Conservation (phyloP, 37 sponge, comb jelly and placozoan species). For the Oopsacas minuta region DNA sequence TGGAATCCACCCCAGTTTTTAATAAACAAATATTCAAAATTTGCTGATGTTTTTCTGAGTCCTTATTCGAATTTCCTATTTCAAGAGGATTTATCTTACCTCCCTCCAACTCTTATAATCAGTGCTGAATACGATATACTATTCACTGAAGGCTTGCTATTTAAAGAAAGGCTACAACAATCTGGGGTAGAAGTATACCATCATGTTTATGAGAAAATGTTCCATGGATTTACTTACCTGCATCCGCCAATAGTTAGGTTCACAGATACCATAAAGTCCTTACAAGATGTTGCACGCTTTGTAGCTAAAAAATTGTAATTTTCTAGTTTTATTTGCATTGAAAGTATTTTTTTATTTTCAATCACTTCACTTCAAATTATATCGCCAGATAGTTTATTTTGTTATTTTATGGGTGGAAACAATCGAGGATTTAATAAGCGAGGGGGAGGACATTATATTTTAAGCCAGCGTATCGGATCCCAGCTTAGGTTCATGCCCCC, state of each 20-base stretch:
- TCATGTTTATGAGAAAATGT: background rate
- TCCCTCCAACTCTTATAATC: background rate
- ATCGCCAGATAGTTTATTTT: too few relatives aligned
- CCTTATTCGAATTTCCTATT: background rate
- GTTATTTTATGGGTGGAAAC: too few relatives aligned
- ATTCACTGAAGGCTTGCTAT: background rate
- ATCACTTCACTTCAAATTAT: too few relatives aligned
- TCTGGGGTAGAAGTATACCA: background rate
- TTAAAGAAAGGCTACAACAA: background rate
- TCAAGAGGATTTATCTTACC: background rate
- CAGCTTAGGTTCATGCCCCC: too few relatives aligned
- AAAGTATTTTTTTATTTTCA: too few relatives aligned
- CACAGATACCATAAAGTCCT: background rate
- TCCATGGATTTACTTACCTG: background rate
- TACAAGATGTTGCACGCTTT: background rate
- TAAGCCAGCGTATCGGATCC: too few relatives aligned
- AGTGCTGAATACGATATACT: conserved; percentile 10
- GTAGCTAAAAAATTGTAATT: background rate
- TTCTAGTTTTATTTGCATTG: too few relatives aligned
- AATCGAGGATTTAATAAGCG: too few relatives aligned
- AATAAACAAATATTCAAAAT: background rate
- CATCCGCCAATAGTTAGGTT: background rate
- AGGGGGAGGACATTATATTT: too few relatives aligned
- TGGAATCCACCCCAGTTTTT: background rate
- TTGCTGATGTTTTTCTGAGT: background rate